Percentiles rank a stretch among this genome's conserved stretches.
Conservation (phyloP, 2,888 invertebrate species). For the Pimpla rufipes region DNA sequence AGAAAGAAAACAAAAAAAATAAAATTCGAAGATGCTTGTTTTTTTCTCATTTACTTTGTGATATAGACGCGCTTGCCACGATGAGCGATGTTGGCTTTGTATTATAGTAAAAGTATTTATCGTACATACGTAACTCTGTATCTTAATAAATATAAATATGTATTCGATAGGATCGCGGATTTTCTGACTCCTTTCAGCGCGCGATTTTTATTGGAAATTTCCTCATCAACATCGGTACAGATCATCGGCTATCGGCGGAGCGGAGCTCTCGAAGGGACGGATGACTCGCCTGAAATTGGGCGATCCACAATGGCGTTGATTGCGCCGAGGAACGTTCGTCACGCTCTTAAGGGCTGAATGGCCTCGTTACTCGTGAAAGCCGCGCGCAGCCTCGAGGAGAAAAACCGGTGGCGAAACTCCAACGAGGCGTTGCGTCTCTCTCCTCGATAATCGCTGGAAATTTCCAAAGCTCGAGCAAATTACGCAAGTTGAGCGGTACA, state of each 20-base stretch:
- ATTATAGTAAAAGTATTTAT: conserved; percentile 73
- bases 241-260: conserved; percentile 12
- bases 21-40: conserved; percentile 54
- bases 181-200: conserved; percentile 16
- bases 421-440: not conserved
- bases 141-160: conserved; percentile 54
- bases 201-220: conserved; percentile 8
- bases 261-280: conserved; percentile 27
- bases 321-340: conserved; percentile 79
- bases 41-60: conserved; percentile 54
- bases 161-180: conserved; percentile 22
- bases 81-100: conserved; percentile 59
- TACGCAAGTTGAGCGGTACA: not conserved
- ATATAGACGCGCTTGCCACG: conserved; percentile 52
- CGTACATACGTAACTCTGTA: conserved; percentile 58
- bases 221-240: conserved; percentile 12
- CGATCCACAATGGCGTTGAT: conserved; percentile 78
- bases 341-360: conserved; percentile 79
- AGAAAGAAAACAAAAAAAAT: no score
- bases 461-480: conserved; percentile 4
- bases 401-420: conserved; percentile 61
- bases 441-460: conserved; percentile 33
- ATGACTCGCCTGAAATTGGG: conserved; percentile 42
- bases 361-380: conserved; percentile 77
- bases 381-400: conserved; percentile 29